Base-by-base conservation (phyloP, 2,888 invertebrate species). In the Drosophila neoperkinsi region DNA sequence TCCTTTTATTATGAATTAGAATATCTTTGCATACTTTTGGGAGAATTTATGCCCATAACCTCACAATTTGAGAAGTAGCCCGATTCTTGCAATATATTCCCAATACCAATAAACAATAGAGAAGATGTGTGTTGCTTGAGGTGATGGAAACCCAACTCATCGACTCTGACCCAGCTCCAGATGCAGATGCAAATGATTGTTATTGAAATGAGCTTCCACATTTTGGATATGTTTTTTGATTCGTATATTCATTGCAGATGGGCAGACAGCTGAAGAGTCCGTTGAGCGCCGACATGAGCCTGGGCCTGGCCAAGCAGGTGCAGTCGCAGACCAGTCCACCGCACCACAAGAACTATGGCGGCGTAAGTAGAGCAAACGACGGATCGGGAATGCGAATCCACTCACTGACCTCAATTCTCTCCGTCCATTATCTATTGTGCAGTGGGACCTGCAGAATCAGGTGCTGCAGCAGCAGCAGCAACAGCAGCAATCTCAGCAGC, bases 401-500 rank as follows among this genome's bases (percentile, higher is more conserved):
- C 34, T 49, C 33, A 36, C 11, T 65, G 25, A 41, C 50, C 49
- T 66, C 43, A 43, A 43, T 36, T 73, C 56, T 36, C 55, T 43
- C 10, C 34, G 5, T 34, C 57, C 21, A 31, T 71, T 68, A 50
- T 69, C 55, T 62, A 60, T 11, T 69, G 57, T 77, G 21, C 69
- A 93, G 93, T 93, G 93, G 93, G 93, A 93, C 70, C 70, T 93
- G 71, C 92, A 93, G 81, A 93, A 90, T 69, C 84, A 84, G 63
- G 90, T 84, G 68, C 76, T 90, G 60, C 87, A 94, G 94, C 79
- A 94, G 93, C 83, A 94, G 94, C 77, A 94, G 93, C 85, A 94
- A 93, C 84, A 94, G 28, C 68, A 77, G 31, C 91, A 88, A 75
- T 81, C 80, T 59, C 85, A 94, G 94, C 80, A 82, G 52, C 81